These are phyloP conservation scores for Bradysia coprophila DNA, from an alignment of 1,140 invertebrate genomes.

Conservation along the genomic window DNA sequence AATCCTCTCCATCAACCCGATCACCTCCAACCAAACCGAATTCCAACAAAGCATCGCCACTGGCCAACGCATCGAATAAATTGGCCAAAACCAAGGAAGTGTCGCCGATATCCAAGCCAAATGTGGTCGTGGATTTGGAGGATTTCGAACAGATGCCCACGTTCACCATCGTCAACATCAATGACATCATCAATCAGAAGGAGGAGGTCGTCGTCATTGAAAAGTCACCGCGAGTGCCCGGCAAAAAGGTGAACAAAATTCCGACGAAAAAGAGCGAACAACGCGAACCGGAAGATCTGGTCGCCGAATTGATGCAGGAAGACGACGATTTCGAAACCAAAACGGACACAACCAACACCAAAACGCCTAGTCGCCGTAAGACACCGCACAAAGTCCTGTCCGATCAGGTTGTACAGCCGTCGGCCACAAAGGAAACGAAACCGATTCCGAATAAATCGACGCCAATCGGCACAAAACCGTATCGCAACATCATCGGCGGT, in stretches of 20 bases:
- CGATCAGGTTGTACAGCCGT: constrained; percentile 1
- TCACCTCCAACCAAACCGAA: too few relatives aligned
- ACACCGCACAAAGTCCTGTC: constrained; percentile 3
- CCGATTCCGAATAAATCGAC: neutral
- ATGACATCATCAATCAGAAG: constrained; percentile 21
- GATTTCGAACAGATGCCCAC: constrained; percentile 13
- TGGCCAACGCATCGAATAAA: too few relatives aligned
- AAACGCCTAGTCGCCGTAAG: constrained; percentile 1
- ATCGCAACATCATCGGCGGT: neutral
- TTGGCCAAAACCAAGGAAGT: too few relatives aligned
- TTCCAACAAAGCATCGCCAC: too few relatives aligned
- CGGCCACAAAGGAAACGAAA: neutral
- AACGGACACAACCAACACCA: neutral
- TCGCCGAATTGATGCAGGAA: neutral
- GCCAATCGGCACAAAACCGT: neutral
- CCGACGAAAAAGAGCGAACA: neutral
- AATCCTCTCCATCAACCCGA: too few relatives aligned
- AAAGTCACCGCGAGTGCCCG: neutral
- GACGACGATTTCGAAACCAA: neutral
- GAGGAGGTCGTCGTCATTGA: constrained; percentile 4
- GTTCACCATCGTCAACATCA: constrained; percentile 23
- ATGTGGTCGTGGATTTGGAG: constrained; percentile 1
- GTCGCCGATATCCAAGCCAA: too few relatives aligned
- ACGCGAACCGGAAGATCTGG: neutral
- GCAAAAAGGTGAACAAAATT: too few relatives aligned